Evolutionary conservation across 2,888 invertebrate species (phyloP).

Genomic region (Amiota communis): DNA sequence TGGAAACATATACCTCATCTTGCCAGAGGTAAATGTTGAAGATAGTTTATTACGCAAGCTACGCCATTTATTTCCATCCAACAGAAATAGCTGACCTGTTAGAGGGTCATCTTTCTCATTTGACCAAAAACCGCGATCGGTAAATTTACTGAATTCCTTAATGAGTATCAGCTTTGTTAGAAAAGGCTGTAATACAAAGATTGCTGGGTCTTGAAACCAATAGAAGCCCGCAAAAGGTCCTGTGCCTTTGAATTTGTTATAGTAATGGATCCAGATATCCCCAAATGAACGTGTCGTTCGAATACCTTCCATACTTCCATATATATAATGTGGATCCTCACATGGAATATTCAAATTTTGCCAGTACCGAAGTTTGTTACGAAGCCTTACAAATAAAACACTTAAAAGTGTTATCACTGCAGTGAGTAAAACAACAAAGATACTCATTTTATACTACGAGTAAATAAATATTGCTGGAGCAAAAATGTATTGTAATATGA

Average conservation of each 20-base stretch:
- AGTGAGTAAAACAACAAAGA: background rate
- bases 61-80: conserved; percentile 71
- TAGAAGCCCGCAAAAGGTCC: conserved; percentile 62
- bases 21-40: conserved; percentile 69
- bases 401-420: background rate
- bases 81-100: conserved; percentile 65
- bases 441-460: background rate
- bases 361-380: background rate
- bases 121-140: conserved; percentile 60
- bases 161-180: conserved; percentile 60
- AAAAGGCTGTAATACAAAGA: conserved; percentile 59
- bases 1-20: conserved; percentile 67
- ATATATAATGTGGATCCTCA: conserved; percentile 43
- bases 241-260: conserved; percentile 43
- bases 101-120: conserved; percentile 70
- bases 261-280: conserved; percentile 38
- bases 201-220: conserved; percentile 50
- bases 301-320: conserved; percentile 43
- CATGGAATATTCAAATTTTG: conserved; percentile 9
- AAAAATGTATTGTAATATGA: background rate
- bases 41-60: conserved; percentile 65
- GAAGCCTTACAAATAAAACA: background rate
- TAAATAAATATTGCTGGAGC: background rate
- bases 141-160: conserved; percentile 66
- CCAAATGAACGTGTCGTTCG: conserved; percentile 36